phyloP scores from a whole-genome alignment of 2,888 invertebrate genomes.

The Leptura quadrifasciata region DNA sequence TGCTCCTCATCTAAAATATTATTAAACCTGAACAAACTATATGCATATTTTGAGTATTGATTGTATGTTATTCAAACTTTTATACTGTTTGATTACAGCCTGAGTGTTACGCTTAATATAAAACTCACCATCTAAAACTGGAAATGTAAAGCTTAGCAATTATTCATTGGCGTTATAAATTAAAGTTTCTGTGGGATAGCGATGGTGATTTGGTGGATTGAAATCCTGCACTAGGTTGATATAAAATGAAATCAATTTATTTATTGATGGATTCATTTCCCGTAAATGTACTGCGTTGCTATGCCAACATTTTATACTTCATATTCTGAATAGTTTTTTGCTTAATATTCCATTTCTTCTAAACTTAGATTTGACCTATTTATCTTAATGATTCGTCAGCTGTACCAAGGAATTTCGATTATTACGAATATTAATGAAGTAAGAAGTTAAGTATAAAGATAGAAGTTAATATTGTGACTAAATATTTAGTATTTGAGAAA shows the following conservation, averaged over 20 bases:
- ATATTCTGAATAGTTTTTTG: neutral
- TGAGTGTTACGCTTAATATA: too few species aligned
- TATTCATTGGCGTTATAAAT: constrained; percentile 5
- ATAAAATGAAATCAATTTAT: constrained; percentile 12
- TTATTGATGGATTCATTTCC: neutral
- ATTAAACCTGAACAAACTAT: neutral
- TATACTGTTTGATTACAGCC: too few species aligned
- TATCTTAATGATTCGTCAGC: too few species aligned
- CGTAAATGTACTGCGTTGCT: neutral
- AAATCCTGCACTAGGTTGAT: neutral
- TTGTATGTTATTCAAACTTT: too few species aligned
- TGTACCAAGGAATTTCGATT: too few species aligned
- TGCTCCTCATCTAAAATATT: neutral
- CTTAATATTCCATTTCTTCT: too few species aligned
- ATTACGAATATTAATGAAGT: too few species aligned
- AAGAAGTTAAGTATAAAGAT: too few species aligned
- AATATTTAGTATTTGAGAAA: too few species aligned
- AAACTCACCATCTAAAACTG: neutral
- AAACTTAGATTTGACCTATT: too few species aligned
- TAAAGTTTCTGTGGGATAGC: neutral
- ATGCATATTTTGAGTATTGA: neutral
- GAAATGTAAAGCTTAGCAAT: neutral
- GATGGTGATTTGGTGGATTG: neutral
- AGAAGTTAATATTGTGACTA: too few species aligned
- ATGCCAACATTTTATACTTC: neutral